Evolutionary conservation across 2,888 invertebrate genomes (phyloP), one percentile per base, ranked within the genome.

Genomic region (Acronicta alni): DNA sequence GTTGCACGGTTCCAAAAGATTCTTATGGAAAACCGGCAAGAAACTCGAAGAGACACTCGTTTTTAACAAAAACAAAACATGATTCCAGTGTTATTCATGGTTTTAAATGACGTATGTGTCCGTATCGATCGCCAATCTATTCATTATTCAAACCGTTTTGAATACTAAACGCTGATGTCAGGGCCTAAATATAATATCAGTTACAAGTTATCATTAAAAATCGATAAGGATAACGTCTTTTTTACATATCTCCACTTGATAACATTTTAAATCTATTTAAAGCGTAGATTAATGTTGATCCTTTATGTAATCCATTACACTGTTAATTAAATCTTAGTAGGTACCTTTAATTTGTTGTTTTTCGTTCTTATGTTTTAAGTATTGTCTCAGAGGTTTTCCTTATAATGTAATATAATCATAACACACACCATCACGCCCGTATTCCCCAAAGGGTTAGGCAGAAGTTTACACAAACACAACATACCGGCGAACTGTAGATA

Each of bases 121-220:
- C 32, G 15, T 53, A 71, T 70, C 46, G 67, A 58, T 47, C 57
- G 49, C 4, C 6, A n/a, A 56, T 67, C 55, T 55, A 72, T 44
- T 47, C 45, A 26, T 57, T 56, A 63, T 66, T 67, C 57, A 68
- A 38, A 48, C 23, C 49, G 57, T 61, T 77, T 73, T 69, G 56
- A 75, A 72, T 66, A 70, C 68, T 70, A 69, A 66, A 20, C 41
- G 30, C 20, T 69, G 45, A 62, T 61, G 66, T 67, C 65, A 67
- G 16, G 65, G 38, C 20, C 23, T 46, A 32, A 42, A 20, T 49
- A 48, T 5, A 2, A 7, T 26, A 26, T 47, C 37, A 57, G 15
- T 15, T 15, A 14, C 46, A 26, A 32, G 14, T 44, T 49, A 49
- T 38, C 35, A 30, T 37, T 17, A 32, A 49, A 17, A 58, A 54